Evolutionary conservation across 2,888 invertebrate species (phyloP), one percentile per base, ranked within the genome.

Genomic region (Dasysyrphus tricinctus): DNA sequence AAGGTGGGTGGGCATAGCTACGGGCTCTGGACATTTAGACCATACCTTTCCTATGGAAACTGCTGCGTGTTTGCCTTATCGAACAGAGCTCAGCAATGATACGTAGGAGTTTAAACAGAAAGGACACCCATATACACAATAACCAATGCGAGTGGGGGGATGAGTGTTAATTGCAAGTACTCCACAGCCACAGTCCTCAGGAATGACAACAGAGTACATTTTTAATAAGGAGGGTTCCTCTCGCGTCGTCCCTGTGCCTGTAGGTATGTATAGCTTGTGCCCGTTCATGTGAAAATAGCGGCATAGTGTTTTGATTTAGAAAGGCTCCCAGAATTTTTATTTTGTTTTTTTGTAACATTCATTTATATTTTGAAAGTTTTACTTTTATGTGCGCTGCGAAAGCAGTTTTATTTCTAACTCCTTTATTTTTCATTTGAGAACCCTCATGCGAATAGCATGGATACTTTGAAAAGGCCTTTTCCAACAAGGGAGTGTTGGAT

Each of bases 151-250:
- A 49, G 2, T 24, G 42, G 3, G 42, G 75, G 84, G 77, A 63
- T 86, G 85, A 75, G 85, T 70, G 74, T 86, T 86, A 86, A 86
- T 86, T 86, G 85, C 81, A 82, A 82, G 82, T 74, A 74, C 80
- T 80, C 76, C 37, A 54, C 77, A 80, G 8, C 44, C 65, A 47
- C 9, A 34, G 65, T 65, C 65, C 72, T 65, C 51, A 59, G 57
- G 67, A 80, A 61, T 72, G 72, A 19, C 61, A 80, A 57, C 51
- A 51, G 24, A 80, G 69, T 76, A 72, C 47, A 51, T 72, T 37
- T n/a, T 7, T 3, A 42, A 61, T 37, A 63, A 54, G 56, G 57
- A 77, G 69, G 80, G 44, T 76, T 73, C 19, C 61, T 51, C 44
- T 37, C 14, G 34, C 51, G 24, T 39, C 34, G 12, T 39, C 16